phyloP scores from a whole-genome alignment of 2,113 vertebrate genomes.

The Sander lucioperca region DNA sequence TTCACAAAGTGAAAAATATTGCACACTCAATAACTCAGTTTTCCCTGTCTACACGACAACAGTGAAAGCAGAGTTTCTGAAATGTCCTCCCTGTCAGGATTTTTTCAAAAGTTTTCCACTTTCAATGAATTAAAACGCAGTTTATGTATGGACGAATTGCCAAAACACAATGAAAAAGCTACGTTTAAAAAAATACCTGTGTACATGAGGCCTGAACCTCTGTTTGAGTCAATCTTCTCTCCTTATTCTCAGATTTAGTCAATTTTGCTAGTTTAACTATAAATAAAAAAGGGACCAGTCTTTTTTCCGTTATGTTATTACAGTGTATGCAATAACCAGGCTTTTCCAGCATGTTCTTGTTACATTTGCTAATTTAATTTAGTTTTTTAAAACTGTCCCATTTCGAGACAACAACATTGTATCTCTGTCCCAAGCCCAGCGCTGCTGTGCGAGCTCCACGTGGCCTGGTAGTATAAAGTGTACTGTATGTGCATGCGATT shows the following conservation, averaged over 20 bases:
- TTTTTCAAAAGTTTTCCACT: too few relatives aligned
- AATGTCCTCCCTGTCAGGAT: too few relatives aligned
- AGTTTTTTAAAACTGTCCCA: slow-evolving; percentile 18
- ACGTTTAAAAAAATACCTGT: too few relatives aligned
- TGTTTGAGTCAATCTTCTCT: background rate
- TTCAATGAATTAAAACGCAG: too few relatives aligned
- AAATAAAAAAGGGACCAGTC: background rate
- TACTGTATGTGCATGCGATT: slow-evolving; percentile 64
- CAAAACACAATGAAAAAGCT: too few relatives aligned
- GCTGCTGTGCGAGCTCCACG: slow-evolving; percentile 36
- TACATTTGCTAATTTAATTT: slow-evolving; percentile 5
- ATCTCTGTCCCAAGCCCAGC: slow-evolving; percentile 54
- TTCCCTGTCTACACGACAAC: too few relatives aligned
- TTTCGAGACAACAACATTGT: slow-evolving; percentile 43
- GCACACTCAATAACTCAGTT: too few relatives aligned
- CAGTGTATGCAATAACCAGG: background rate
- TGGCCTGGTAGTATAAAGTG: slow-evolving; percentile 48
- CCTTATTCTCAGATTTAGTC: background rate
- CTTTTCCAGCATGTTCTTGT: slow-evolving; percentile 3
- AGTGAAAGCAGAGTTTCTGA: too few relatives aligned
- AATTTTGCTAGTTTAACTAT: background rate
- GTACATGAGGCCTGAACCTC: too few relatives aligned
- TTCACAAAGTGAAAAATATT: too few relatives aligned
- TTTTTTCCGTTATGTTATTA: background rate
- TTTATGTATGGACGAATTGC: too few relatives aligned